Evolutionary conservation across 2,888 invertebrate genomes (phyloP).

Genomic region (Magallana nippona): DNA sequence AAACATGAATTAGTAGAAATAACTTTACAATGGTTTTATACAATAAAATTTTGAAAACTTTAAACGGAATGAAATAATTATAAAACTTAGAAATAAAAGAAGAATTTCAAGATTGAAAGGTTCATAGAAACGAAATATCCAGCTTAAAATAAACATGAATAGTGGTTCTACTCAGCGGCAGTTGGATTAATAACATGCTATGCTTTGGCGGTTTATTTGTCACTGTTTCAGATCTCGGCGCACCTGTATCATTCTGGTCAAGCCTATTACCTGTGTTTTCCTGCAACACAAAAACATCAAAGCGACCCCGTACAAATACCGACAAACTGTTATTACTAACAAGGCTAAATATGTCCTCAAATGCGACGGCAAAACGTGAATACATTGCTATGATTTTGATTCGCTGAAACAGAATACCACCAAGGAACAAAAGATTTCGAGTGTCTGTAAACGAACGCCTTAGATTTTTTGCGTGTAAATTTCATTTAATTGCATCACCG

Average conservation of each 20-base stretch:
- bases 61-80: too few species aligned
- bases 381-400: slow-evolving; percentile 29
- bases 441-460: slow-evolving; percentile 27
- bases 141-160: too few species aligned
- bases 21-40: too few species aligned
- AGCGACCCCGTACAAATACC: slow-evolving; percentile 37
- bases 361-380: slow-evolving; percentile 18
- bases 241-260: slow-evolving; percentile 42
- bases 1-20: too few species aligned
- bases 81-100: too few species aligned
- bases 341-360: slow-evolving; percentile 37
- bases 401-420: slow-evolving; percentile 15
- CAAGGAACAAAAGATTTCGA: slow-evolving; percentile 15
- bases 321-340: slow-evolving; percentile 43
- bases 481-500: slow-evolving; percentile 39
- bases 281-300: slow-evolving; percentile 47
- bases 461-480: slow-evolving; percentile 31
- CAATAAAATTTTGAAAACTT: too few species aligned
- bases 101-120: too few species aligned
- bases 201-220: neutral
- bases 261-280: slow-evolving; percentile 44
- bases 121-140: too few species aligned
- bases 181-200: slow-evolving; percentile 15
- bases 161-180: too few species aligned
- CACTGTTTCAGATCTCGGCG: slow-evolving; percentile 2